phyloP scores from a whole-genome alignment of 2,888 invertebrate genomes.

The Oscheius myriophilus region DNA sequence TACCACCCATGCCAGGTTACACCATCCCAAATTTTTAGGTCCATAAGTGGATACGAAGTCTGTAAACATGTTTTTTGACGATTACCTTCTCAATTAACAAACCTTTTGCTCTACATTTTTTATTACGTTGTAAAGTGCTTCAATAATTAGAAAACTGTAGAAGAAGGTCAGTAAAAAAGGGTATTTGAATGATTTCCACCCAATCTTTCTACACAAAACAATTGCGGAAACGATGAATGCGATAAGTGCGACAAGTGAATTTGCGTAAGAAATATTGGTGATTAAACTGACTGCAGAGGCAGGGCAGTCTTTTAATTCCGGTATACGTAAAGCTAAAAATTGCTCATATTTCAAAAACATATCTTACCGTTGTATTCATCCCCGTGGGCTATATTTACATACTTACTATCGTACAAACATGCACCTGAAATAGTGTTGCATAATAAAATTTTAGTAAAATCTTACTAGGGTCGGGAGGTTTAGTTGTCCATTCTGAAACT shows the following conservation, averaged over 20 bases:
- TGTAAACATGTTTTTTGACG: neutral
- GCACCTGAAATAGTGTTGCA: too few relatives aligned
- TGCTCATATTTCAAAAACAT: too few relatives aligned
- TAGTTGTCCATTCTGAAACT: too few relatives aligned
- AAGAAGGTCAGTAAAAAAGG: neutral
- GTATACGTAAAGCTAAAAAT: too few relatives aligned
- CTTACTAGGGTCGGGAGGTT: too few relatives aligned
- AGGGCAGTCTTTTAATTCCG: too few relatives aligned
- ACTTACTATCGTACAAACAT: too few relatives aligned
- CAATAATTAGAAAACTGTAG: neutral
- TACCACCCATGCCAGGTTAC: conserved; percentile 10
- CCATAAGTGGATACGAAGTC: conserved; percentile 6
- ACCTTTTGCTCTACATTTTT: conserved; percentile 18
- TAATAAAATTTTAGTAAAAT: too few relatives aligned
- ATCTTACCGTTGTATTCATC: too few relatives aligned
- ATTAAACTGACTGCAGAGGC: too few relatives aligned
- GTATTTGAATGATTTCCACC: neutral
- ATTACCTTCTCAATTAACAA: neutral
- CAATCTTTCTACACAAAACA: neutral
- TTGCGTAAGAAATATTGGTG: neutral
- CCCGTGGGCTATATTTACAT: too few relatives aligned
- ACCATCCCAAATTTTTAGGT: neutral
- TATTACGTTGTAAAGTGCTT: neutral
- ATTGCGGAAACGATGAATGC: neutral
- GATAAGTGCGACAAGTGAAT: neutral